phyloP scores from a whole-genome alignment of 2,797 vertebrate species.

The Acanthurus tractus region DNA sequence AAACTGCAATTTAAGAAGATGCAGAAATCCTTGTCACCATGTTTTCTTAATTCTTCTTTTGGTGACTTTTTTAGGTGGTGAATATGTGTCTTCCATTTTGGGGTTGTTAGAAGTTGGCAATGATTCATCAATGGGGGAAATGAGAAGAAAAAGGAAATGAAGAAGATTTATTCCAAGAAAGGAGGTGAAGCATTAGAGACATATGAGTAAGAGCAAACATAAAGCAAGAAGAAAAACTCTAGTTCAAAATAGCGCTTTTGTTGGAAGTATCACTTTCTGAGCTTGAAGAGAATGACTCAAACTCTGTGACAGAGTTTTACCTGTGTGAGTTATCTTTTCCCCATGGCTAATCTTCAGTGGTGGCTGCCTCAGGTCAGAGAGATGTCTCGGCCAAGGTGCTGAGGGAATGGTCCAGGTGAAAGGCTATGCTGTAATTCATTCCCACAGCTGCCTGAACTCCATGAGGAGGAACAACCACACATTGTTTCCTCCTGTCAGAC shows the following conservation, averaged over 20 bases:
- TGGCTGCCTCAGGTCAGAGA: slow-evolving; percentile 61
- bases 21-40: too few relatives aligned
- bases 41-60: too few relatives aligned
- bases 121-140: not conserved
- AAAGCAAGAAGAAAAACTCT: not conserved
- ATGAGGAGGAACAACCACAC: slow-evolving; percentile 42
- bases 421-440: slow-evolving; percentile 62
- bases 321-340: slow-evolving; percentile 62
- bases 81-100: not conserved
- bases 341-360: slow-evolving; percentile 49
- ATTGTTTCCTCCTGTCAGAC: slow-evolving; percentile 40
- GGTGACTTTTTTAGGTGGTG: not conserved
- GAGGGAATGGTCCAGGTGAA: slow-evolving; percentile 52
- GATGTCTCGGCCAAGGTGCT: slow-evolving; percentile 51
- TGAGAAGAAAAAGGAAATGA: not conserved
- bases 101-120: not conserved
- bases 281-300: slow-evolving; percentile 57
- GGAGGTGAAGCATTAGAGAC: too few relatives aligned
- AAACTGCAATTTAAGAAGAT: too few relatives aligned
- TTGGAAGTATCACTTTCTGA: slow-evolving; percentile 26
- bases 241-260: slow-evolving; percentile 13
- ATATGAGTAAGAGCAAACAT: not conserved
- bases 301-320: slow-evolving; percentile 56
- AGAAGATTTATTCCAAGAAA: not conserved
- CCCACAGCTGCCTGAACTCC: slow-evolving; percentile 37